A percentile compares a stretch with the other conserved stretches of the same genome.
Conservation (phyloP, 2,113 vertebrate genomes). For the Paratilapia polleni region DNA sequence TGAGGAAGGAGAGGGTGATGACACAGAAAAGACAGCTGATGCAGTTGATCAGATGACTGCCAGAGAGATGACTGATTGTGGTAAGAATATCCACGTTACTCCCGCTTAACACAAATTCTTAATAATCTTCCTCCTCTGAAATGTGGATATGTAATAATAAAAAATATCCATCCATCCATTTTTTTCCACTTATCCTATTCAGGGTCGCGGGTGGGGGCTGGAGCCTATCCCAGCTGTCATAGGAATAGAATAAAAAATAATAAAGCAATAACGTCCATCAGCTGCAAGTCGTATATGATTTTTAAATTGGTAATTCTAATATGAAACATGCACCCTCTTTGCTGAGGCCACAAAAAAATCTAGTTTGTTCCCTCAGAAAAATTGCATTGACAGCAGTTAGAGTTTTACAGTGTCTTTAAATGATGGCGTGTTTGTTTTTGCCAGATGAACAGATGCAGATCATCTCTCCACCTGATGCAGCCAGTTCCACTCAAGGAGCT, state of each 20-base stretch:
- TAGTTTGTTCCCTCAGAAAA: neutral
- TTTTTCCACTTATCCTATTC: too few species aligned
- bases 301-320: neutral
- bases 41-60: neutral
- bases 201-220: too few species aligned
- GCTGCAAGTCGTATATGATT: neutral
- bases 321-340: neutral
- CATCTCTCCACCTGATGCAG: neutral
- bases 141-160: neutral
- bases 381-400: neutral
- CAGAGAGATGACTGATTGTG: neutral
- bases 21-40: neutral
- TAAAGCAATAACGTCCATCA: neutral
- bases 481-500: neutral
- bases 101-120: neutral
- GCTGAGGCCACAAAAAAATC: neutral
- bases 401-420: neutral
- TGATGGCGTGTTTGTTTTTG: neutral
- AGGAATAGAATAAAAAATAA: neutral
- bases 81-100: neutral
- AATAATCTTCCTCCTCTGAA: neutral
- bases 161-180: too few species aligned
- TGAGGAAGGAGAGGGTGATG: neutral
- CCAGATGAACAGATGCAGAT: neutral
- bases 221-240: too few species aligned